Evolutionary conservation across 2,113 vertebrate species (phyloP).

Genomic region (Actenoides hombroni): DNA sequence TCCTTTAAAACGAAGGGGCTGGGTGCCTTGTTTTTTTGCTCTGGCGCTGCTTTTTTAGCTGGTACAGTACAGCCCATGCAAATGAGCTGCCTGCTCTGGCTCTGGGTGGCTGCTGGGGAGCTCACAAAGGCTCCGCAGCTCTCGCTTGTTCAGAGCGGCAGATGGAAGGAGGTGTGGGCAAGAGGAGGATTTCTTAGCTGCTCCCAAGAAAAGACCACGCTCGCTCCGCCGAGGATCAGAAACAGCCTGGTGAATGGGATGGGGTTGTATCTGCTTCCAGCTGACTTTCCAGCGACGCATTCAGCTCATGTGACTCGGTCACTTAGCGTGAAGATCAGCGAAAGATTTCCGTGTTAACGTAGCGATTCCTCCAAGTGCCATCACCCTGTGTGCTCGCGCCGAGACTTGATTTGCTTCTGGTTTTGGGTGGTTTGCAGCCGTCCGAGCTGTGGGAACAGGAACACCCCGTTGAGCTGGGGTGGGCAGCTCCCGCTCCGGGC

Average conservation of each 20-base stretch:
- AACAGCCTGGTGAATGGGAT: conserved; percentile 55
- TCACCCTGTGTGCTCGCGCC: conserved; percentile 17
- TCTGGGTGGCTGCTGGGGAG: conserved; percentile 52
- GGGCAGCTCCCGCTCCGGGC: neutral
- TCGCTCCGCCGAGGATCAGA: conserved; percentile 59
- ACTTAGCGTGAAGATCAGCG: conserved; percentile 54
- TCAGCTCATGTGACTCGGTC: conserved; percentile 54
- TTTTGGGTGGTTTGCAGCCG: conserved; percentile 50
- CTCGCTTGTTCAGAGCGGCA: conserved; percentile 68
- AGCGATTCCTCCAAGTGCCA: conserved; percentile 6
- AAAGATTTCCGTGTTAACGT: conserved; percentile 65
- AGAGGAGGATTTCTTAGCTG: conserved; percentile 68
- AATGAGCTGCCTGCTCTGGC: conserved; percentile 68
- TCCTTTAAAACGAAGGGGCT: conserved; percentile 70
- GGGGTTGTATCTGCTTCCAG: conserved; percentile 61
- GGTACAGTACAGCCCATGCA: conserved; percentile 67
- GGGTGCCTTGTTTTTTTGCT: conserved; percentile 47
- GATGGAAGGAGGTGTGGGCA: conserved; percentile 70
- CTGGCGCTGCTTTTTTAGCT: conserved; percentile 25
- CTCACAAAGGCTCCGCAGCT: conserved; percentile 69
- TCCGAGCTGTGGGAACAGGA: conserved; percentile 33
- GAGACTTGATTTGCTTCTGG: neutral
- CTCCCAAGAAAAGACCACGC: conserved; percentile 63
- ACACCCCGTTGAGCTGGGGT: conserved; percentile 1
- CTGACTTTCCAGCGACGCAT: conserved; percentile 56